These are phyloP conservation scores for Bilobella aurantiaca DNA, from an alignment of 1,140 invertebrate genomes.

Conservation along the genomic window DNA sequence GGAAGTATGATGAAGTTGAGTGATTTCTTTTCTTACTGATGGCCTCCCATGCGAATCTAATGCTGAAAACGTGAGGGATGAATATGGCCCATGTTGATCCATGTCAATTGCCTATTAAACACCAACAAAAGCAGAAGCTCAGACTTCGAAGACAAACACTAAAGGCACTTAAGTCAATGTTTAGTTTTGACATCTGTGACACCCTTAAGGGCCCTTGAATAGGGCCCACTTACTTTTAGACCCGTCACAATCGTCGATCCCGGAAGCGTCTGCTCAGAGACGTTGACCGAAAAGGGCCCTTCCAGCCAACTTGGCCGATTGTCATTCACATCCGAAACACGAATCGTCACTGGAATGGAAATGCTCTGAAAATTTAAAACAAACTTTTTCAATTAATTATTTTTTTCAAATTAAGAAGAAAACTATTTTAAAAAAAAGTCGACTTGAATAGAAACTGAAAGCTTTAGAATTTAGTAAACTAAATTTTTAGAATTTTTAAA, in stretches of 20 bases:
- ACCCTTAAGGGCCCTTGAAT: too few species aligned
- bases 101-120: constrained; percentile 54
- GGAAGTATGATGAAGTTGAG: neutral
- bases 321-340: constrained; percentile 86
- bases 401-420: neutral
- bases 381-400: constrained; percentile 4
- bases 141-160: neutral
- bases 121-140: neutral
- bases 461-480: too few species aligned
- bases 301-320: constrained; percentile 43
- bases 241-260: constrained; percentile 27
- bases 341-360: constrained; percentile 75
- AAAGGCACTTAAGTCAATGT: constrained; percentile 53
- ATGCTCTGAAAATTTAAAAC: neutral
- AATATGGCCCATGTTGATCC: constrained; percentile 79
- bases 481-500: too few species aligned
- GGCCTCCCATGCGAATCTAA: constrained; percentile 45
- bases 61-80: constrained; percentile 67
- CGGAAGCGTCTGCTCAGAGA: constrained; percentile 33
- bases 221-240: constrained; percentile 19
- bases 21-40: constrained; percentile 53
- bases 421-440: too few species aligned
- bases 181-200: too few species aligned
- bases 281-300: constrained; percentile 26
- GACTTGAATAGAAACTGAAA: too few species aligned